phyloP scores from a whole-genome alignment of 2,113 vertebrate genomes.

The Paracanthobrama guichenoti region DNA sequence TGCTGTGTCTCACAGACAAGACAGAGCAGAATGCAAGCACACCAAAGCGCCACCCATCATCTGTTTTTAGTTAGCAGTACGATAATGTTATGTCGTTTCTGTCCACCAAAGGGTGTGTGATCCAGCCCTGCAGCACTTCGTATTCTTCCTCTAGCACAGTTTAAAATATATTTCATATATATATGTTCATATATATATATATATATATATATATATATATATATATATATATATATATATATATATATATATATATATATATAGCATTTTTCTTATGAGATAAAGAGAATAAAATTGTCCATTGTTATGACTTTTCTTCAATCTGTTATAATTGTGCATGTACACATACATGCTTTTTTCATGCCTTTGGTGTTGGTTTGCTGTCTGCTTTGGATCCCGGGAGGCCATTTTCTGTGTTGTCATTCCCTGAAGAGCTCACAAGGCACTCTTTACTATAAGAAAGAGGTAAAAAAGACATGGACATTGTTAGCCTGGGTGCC shows the following conservation, averaged over 20 bases:
- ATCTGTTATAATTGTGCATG: conserved; percentile 47
- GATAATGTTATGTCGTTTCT: not conserved
- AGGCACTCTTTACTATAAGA: conserved; percentile 90
- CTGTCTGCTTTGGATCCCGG: conserved; percentile 89
- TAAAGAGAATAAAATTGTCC: conserved; percentile 71
- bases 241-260: not conserved
- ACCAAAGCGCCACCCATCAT: not conserved
- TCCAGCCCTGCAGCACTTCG: conserved; percentile 65
- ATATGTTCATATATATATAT: conserved; percentile 34
- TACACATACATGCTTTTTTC: conserved; percentile 63
- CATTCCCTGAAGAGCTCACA: conserved; percentile 91
- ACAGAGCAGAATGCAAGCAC: conserved; percentile 45
- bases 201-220: not conserved
- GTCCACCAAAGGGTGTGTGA: conserved; percentile 54
- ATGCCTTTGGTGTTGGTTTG: conserved; percentile 91
- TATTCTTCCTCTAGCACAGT: conserved; percentile 72
- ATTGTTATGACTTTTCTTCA: conserved; percentile 60
- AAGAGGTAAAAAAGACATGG: conserved; percentile 12
- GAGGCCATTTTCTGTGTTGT: conserved; percentile 95
- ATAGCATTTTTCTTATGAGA: conserved; percentile 59
- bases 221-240: not conserved
- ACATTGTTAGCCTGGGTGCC: too few species aligned
- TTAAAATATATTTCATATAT: conserved; percentile 69
- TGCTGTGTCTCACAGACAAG: conserved; percentile 37
- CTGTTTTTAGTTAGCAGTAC: not conserved